Base-by-base conservation (phyloP, 2,888 invertebrate genomes). In the Ethmia dodecea region DNA sequence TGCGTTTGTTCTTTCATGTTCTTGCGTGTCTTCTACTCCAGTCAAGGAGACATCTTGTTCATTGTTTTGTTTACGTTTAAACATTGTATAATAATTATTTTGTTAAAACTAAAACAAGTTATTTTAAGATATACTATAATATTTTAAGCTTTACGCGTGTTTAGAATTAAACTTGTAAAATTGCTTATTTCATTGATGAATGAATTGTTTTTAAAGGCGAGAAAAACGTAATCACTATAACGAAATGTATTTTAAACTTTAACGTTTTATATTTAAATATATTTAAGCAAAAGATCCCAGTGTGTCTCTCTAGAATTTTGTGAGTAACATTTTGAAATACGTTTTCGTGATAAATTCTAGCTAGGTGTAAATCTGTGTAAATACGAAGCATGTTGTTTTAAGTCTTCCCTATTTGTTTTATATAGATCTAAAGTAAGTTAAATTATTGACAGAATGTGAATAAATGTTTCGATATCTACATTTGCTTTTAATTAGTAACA, bases 381-480 rank as follows among this genome's bases (percentile, higher is more conserved):
- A 81, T 81, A 80, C 59, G 55, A 51, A 60, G 60, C 58, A 70
- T 69, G 73, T 75, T 76, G 61, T 68, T 73, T 74, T 68, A 72
- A 53, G 83, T 84, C 83, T 86, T 83, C 84, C 83, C 78, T 72
- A 66, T 73, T 77, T 83, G 79, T 84, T 80, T 80, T 71, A 70
- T 79, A 75, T 73, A 81, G 64, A 52, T 66, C 55, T 68, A 60
- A 51, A 49, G 52, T 81, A 79, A 81, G 78, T 80, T 86, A 84
- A 84, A 83, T 84, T 86, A 84, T 84, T 86, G 71, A 81, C 69
- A 73, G 61, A 74, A 71, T 76, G 72, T 66, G 55, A 83, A 78
- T 83, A 83, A 81, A 81, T 76, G 76, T 78, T 81, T 80, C 74
- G 58, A 77, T 72, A 80, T 71, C 58, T 49, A 42, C 3, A 26